Percentiles rank a stretch among this genome's conserved stretches.
These are phyloP conservation scores for Phyllostomus hastatus DNA, from an alignment of 2,113 vertebrate genomes.

Conservation along the genomic window DNA sequence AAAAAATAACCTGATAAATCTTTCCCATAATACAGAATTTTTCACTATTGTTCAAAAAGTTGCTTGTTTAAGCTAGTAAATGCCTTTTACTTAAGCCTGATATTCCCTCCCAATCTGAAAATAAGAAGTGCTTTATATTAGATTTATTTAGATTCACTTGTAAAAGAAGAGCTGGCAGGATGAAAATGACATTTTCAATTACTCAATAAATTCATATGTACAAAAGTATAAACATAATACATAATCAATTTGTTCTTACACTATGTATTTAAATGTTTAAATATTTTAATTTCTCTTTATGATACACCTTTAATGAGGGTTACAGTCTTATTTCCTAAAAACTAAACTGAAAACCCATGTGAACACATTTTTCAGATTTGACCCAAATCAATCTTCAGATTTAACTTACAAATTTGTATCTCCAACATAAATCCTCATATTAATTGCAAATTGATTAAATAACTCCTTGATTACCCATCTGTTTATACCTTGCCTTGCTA, in stretches of 20 bases:
- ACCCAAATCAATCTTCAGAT: neutral
- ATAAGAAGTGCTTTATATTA: neutral
- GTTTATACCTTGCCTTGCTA: neutral
- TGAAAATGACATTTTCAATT: neutral
- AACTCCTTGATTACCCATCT: neutral
- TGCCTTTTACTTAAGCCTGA: neutral
- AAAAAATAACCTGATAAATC: neutral
- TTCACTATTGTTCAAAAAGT: neutral
- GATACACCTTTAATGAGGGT: neutral
- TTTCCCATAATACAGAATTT: neutral
- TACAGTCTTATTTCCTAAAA: constrained; percentile 9
- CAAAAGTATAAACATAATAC: neutral
- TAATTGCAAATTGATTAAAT: neutral
- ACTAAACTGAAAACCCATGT: neutral
- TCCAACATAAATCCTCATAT: neutral
- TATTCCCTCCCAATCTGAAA: neutral
- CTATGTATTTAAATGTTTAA: neutral
- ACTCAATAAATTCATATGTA: neutral
- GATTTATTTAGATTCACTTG: neutral
- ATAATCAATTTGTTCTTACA: neutral
- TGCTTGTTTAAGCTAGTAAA: neutral
- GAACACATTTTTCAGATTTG: constrained; percentile 10
- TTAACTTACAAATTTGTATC: neutral
- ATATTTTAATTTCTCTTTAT: neutral
- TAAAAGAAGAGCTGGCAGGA: neutral